phyloP scores from a whole-genome alignment of 1,140 invertebrate species.

The Tachypleus tridentatus region DNA sequence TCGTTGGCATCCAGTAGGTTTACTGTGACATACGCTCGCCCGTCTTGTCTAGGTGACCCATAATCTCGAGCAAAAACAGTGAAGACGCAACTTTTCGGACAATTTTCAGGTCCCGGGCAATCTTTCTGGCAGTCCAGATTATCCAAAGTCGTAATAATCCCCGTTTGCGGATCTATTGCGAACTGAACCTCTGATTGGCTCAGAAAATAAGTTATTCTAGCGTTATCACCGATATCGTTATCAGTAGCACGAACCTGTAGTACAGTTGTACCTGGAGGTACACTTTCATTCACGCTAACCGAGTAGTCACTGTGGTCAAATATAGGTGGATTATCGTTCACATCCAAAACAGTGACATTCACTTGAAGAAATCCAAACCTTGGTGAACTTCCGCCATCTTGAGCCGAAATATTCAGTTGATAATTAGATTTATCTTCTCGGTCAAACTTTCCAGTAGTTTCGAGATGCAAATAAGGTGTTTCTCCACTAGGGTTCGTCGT shows the following conservation, averaged over 20 bases:
- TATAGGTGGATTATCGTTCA: slow-evolving; percentile 89
- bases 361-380: slow-evolving; percentile 73
- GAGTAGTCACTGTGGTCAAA: slow-evolving; percentile 87
- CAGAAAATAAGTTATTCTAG: slow-evolving; percentile 77
- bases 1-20: slow-evolving; percentile 80
- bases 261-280: slow-evolving; percentile 69
- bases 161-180: slow-evolving; percentile 73
- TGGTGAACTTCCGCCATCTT: slow-evolving; percentile 68
- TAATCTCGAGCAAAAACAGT: slow-evolving; percentile 91
- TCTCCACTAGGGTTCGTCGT: slow-evolving; percentile 78
- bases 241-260: slow-evolving; percentile 83
- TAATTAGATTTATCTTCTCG: slow-evolving; percentile 72
- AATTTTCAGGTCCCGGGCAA: slow-evolving; percentile 50
- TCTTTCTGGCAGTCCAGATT: slow-evolving; percentile 42
- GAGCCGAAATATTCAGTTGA: slow-evolving; percentile 73
- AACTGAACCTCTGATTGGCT: slow-evolving; percentile 73
- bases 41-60: slow-evolving; percentile 70
- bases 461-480: slow-evolving; percentile 74
- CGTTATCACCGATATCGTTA: slow-evolving; percentile 79
- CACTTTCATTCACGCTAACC: slow-evolving; percentile 81
- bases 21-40: slow-evolving; percentile 69
- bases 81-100: slow-evolving; percentile 82
- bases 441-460: slow-evolving; percentile 78
- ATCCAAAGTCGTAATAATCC: slow-evolving; percentile 67
- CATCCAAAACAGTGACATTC: slow-evolving; percentile 81